These are phyloP conservation scores for Boulengeromyrus knoepffleri DNA, from an alignment of 2,113 vertebrate species.

Conservation along the genomic window DNA sequence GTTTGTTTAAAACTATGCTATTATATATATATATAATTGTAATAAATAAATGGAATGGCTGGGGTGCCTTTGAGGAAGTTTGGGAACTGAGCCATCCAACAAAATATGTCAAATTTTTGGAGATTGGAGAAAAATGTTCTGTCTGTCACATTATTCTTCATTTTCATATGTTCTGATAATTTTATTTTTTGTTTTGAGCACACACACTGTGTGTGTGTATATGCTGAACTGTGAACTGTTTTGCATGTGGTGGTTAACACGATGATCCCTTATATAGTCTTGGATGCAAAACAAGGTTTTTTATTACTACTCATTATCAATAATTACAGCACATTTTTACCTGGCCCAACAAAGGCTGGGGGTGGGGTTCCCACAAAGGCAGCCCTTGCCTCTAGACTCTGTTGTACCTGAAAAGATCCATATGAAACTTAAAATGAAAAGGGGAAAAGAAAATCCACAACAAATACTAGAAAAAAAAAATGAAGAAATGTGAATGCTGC, in stretches of 20 bases:
- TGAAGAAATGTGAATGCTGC: background rate
- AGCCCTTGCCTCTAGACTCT: slow-evolving; percentile 77
- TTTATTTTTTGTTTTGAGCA: too few species aligned
- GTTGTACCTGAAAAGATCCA: slow-evolving; percentile 66
- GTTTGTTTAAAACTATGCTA: background rate
- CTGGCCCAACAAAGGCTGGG: slow-evolving; percentile 63
- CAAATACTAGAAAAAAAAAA: background rate
- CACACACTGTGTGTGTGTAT: too few species aligned
- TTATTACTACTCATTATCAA: background rate
- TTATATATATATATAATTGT: background rate
- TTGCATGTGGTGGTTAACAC: too few species aligned
- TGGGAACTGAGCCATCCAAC: background rate
- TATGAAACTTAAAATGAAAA: background rate
- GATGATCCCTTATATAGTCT: too few species aligned
- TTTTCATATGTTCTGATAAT: too few species aligned
- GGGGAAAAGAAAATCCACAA: background rate
- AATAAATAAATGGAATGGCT: background rate
- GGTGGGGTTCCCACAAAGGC: slow-evolving; percentile 60
- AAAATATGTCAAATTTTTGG: too few species aligned
- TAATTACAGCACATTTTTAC: slow-evolving; percentile 34
- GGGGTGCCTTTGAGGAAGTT: background rate
- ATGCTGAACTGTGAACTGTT: too few species aligned
- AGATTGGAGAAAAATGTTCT: too few species aligned
- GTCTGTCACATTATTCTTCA: too few species aligned
- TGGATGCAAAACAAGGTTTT: background rate